phyloP scores from a whole-genome alignment of 2,113 vertebrate species.

The Mesocricetus auratus region DNA sequence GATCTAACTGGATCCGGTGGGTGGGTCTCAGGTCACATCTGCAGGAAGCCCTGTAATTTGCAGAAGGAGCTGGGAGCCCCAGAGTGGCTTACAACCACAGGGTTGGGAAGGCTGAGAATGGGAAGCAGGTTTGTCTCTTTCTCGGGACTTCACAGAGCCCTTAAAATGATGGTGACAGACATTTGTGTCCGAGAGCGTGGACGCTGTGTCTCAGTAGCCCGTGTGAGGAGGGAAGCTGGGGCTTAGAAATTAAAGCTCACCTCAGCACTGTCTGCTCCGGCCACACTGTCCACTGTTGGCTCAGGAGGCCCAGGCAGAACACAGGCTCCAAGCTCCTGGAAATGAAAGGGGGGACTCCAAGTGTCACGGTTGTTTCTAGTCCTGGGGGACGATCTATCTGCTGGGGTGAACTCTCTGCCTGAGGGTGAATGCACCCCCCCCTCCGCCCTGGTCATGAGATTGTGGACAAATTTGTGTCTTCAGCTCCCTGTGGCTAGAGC shows the following conservation, averaged over 20 bases:
- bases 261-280: accelerated
- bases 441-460: accelerated
- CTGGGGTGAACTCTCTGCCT: background rate
- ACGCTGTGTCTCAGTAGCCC: accelerated
- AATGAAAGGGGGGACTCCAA: background rate
- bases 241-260: no score
- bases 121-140: background rate
- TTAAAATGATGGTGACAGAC: accelerated
- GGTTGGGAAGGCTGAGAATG: background rate
- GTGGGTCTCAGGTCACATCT: accelerated
- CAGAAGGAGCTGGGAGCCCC: accelerated
- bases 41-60: accelerated
- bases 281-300: no score
- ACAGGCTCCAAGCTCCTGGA: background rate
- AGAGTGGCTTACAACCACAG: accelerated
- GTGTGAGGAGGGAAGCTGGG: background rate
- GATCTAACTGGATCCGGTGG: accelerated
- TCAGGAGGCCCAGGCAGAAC: accelerated
- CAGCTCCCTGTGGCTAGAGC: background rate
- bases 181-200: background rate
- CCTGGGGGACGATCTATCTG: accelerated
- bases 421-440: accelerated
- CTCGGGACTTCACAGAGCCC: background rate
- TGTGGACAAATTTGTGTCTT: background rate
- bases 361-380: background rate